Evolutionary conservation across 2,888 invertebrate species (phyloP).

Genomic region (Harpalus rubripes): DNA sequence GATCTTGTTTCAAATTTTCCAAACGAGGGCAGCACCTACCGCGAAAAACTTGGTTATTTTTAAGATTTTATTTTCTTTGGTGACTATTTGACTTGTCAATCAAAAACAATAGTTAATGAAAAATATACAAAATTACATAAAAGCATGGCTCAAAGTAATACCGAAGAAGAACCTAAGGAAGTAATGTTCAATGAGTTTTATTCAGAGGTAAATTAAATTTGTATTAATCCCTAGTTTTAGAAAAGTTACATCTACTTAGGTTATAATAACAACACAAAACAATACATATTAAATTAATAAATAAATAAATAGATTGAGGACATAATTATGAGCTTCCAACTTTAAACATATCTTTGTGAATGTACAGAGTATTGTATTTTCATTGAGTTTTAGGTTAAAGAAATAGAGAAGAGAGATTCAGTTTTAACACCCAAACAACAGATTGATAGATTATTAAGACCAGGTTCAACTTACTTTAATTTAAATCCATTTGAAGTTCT

Average conservation of each 20-base stretch:
- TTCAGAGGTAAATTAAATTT: conserved; percentile 82
- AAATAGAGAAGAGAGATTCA: conserved; percentile 98
- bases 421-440: conserved; percentile 98
- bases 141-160: conserved; percentile 69
- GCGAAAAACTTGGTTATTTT: conserved; percentile 17
- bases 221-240: background rate
- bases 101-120: conserved; percentile 65
- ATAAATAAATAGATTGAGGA: background rate
- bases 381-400: conserved; percentile 89
- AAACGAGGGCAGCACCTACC: conserved; percentile 13
- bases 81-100: conserved; percentile 47
- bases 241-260: background rate
- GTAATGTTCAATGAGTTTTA: conserved; percentile 91
- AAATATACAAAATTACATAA: conserved; percentile 62
- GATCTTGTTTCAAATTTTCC: background rate
- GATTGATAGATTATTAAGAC: conserved; percentile 95
- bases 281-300: background rate
- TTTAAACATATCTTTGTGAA: conserved; percentile 5
- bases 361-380: conserved; percentile 22
- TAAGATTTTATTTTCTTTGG: conserved; percentile 22
- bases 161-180: conserved; percentile 77
- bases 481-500: conserved; percentile 97
- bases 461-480: conserved; percentile 99
- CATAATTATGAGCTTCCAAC: background rate
- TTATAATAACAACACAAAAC: conserved; percentile 25